Percentiles rank a stretch among this genome's conserved stretches.
Conservation (phyloP, 2,113 vertebrate genomes). For the Drymodes brunneopygia region DNA sequence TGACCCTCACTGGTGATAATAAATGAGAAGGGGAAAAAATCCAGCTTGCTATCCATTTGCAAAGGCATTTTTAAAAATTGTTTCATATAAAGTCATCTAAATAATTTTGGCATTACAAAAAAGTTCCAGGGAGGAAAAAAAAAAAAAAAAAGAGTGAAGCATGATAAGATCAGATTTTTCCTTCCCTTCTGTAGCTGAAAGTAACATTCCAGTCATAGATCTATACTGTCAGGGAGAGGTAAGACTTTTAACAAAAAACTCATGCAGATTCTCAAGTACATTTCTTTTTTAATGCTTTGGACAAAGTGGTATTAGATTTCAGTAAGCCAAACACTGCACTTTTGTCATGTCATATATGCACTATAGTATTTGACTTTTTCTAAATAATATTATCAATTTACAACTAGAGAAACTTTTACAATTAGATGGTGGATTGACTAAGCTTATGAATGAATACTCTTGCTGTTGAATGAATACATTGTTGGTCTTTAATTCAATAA, state of each 20-base stretch:
- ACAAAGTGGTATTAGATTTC: background rate
- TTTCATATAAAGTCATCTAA: background rate
- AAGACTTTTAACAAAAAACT: background rate
- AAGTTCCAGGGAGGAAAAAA: background rate
- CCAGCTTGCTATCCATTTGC: background rate
- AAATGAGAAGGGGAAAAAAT: background rate
- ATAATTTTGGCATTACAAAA: background rate
- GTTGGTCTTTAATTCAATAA: background rate
- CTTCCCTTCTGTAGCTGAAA: background rate
- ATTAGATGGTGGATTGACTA: background rate
- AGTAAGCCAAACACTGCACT: background rate
- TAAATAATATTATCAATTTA: background rate
- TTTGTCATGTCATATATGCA: constrained; percentile 29
- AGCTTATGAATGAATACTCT: background rate
- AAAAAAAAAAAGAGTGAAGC: background rate
- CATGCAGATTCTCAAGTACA: background rate
- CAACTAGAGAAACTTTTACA: background rate
- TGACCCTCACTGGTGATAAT: background rate
- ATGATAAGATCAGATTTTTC: background rate
- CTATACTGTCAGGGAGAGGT: background rate
- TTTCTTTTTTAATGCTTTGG: background rate
- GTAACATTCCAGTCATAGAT: background rate
- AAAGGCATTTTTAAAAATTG: background rate
- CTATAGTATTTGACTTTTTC: constrained; percentile 13
- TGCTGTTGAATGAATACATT: background rate